A percentile compares a stretch with the other conserved stretches of the same genome.
Evolutionary conservation across 2,113 vertebrate species (phyloP).

Genomic region (Mobula hypostoma): DNA sequence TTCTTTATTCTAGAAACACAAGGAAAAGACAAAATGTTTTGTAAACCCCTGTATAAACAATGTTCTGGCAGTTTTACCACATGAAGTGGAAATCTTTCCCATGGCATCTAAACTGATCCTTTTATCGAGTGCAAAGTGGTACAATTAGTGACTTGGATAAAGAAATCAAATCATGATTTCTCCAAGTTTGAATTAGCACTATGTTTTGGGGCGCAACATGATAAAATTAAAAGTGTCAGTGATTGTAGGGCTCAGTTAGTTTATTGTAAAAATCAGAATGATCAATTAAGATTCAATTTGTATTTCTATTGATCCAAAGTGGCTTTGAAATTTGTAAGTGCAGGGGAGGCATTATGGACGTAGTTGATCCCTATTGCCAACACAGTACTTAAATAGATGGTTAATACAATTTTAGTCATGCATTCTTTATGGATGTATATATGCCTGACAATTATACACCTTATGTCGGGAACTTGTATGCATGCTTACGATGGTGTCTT

Average conservation of each 20-base stretch:
- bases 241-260: neutral
- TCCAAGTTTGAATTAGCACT: neutral
- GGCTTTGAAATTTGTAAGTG: neutral
- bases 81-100: neutral
- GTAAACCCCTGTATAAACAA: neutral
- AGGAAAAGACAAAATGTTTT: neutral
- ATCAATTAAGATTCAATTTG: neutral
- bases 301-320: slow-evolving; percentile 3
- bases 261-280: slow-evolving; percentile 13
- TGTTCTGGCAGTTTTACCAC: neutral
- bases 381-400: neutral
- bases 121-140: too few relatives aligned
- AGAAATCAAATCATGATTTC: slow-evolving; percentile 43
- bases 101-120: neutral
- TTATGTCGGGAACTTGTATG: neutral
- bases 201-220: too few relatives aligned
- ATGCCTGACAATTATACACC: neutral
- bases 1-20: neutral
- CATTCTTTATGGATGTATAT: neutral
- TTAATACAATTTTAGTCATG: neutral
- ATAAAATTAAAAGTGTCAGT: neutral
- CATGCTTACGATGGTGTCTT: neutral
- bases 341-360: too few relatives aligned
- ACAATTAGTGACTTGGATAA: too few relatives aligned
- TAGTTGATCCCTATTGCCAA: neutral